These are phyloP conservation scores for Cantharis rustica DNA, from an alignment of 2,888 invertebrate species.

Conservation along the genomic window DNA sequence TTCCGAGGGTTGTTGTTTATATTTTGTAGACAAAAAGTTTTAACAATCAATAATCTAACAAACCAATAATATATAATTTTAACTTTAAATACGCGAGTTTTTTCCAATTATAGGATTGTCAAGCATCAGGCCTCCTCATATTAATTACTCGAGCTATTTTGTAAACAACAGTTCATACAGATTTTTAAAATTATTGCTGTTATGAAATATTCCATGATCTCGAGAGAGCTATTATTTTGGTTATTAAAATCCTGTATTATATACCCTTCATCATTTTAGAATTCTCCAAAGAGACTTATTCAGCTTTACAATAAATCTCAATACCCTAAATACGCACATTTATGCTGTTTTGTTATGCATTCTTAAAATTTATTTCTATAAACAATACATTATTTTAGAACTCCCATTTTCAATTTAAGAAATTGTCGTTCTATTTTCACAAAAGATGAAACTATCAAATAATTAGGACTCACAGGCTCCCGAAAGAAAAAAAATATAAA, in stretches of 20 bases:
- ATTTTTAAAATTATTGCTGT: background rate
- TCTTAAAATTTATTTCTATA: background rate
- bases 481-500: too few species aligned
- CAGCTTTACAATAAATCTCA: background rate
- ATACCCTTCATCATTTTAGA: slow-evolving; percentile 1
- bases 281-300: background rate
- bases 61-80: background rate
- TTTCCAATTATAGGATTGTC: background rate
- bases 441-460: too few species aligned
- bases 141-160: background rate
- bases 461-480: too few species aligned
- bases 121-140: background rate
- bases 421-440: background rate
- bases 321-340: background rate
- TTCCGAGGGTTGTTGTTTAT: background rate
- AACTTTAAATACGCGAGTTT: too few species aligned
- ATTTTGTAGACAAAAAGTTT: background rate
- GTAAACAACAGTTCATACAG: background rate
- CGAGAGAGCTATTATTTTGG: background rate
- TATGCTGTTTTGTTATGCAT: background rate
- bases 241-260: background rate
- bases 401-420: background rate
- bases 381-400: background rate
- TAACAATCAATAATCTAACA: background rate
- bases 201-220: background rate